Evolutionary conservation across 53 echinoderm and acorn worm species (phyloP).

Genomic region (Hippasteria phrygiana): DNA sequence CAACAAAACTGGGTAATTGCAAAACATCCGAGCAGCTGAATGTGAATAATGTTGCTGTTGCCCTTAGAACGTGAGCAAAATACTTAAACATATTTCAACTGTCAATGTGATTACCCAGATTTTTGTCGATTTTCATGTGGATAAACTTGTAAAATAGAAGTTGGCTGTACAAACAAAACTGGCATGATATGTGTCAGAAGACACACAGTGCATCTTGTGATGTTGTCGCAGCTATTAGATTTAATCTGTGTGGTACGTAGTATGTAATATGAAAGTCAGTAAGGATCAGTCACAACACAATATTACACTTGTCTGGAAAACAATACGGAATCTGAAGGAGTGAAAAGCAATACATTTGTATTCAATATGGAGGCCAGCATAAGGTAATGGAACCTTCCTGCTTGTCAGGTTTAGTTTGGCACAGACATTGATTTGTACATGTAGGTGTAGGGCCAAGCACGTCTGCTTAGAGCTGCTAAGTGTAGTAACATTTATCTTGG

Average conservation of each 20-base stretch:
- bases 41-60: too few species aligned
- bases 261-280: neutral
- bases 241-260: neutral
- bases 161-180: neutral
- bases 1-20: too few species aligned
- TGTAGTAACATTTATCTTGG: too few species aligned
- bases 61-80: neutral
- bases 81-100: too few species aligned
- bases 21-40: too few species aligned
- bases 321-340: neutral
- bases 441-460: neutral
- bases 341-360: constrained; percentile 38
- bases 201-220: neutral
- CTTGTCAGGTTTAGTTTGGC: neutral
- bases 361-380: neutral
- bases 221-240: neutral
- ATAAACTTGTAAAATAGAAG: constrained; percentile 4
- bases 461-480: too few species aligned
- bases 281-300: neutral
- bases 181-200: neutral
- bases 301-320: neutral
- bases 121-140: neutral
- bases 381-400: neutral
- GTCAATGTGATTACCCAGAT: neutral
- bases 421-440: neutral